These are phyloP conservation scores for Laspeyria flexula DNA, from an alignment of 2,888 invertebrate genomes.

Conservation along the genomic window DNA sequence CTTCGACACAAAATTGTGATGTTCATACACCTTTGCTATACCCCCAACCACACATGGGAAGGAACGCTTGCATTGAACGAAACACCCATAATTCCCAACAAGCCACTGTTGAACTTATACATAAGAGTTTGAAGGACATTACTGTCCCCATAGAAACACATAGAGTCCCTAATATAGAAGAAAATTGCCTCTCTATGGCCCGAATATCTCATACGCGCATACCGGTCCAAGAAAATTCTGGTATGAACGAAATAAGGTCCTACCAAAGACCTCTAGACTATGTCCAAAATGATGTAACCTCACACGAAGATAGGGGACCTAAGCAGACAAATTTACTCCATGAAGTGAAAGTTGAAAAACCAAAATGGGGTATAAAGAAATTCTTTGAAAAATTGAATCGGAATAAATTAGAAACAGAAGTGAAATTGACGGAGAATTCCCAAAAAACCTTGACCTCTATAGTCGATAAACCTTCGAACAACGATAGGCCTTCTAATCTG, in stretches of 20 bases:
- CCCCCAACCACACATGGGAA: conserved; percentile 92
- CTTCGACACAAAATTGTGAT: conserved; percentile 56
- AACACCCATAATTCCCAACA: conserved; percentile 81
- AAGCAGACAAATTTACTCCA: conserved; percentile 78
- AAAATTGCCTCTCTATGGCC: conserved; percentile 73
- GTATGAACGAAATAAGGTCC: conserved; percentile 69
- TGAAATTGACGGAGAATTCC: conserved; percentile 76
- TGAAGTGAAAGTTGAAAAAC: conserved; percentile 67
- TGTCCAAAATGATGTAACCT: conserved; percentile 90
- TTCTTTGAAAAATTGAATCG: conserved; percentile 74
- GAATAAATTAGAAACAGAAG: conserved; percentile 82
- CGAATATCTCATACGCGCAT: conserved; percentile 53
- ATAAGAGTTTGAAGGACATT: conserved; percentile 88
- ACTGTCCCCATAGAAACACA: conserved; percentile 45
- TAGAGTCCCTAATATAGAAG: conserved; percentile 52
- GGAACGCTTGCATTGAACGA: conserved; percentile 94
- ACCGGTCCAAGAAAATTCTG: conserved; percentile 59
- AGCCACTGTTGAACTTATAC: conserved; percentile 84
- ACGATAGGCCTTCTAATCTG: conserved; percentile 67
- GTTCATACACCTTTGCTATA: conserved; percentile 83
- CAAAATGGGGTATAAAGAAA: conserved; percentile 74
- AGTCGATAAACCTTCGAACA: conserved; percentile 67
- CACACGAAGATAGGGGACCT: conserved; percentile 65
- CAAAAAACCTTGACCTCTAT: conserved; percentile 63
- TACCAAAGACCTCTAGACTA: conserved; percentile 86